Conservation (phyloP, 2,888 invertebrate genomes). For the Drepanosiphum platanoidis region DNA sequence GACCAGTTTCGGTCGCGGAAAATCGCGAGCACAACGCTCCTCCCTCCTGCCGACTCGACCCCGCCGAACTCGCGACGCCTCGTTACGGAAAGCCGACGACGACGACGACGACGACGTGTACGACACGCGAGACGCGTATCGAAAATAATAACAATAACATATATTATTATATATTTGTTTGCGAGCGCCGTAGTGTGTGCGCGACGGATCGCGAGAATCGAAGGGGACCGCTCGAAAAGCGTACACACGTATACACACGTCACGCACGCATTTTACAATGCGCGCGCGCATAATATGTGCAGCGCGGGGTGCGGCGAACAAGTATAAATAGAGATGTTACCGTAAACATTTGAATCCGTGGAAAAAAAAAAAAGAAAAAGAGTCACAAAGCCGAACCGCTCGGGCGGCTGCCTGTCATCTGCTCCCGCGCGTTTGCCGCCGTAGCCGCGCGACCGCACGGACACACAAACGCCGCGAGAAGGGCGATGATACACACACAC, state of each 20-base stretch:
- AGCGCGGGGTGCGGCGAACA: neutral
- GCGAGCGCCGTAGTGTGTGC: neutral
- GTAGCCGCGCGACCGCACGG: neutral
- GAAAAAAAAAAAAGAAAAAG: too few species aligned
- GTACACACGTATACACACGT: neutral
- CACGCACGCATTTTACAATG: too few species aligned
- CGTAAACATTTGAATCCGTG: slow-evolving; percentile 60
- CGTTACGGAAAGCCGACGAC: too few species aligned
- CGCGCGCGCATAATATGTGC: neutral
- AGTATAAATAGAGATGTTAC: slow-evolving; percentile 59
- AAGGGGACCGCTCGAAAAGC: neutral
- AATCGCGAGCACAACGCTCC: too few species aligned
- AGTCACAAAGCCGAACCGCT: slow-evolving; percentile 62
- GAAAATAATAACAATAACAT: neutral
- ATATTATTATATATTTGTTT: neutral
- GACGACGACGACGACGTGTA: neutral
- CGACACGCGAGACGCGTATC: neutral
- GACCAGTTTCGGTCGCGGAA: too few species aligned
- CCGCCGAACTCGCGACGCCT: too few species aligned
- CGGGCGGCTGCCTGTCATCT: slow-evolving; percentile 59
- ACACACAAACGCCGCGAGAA: neutral
- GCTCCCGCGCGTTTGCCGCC: slow-evolving; percentile 16
- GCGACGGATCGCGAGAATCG: neutral
- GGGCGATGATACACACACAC: too few species aligned
- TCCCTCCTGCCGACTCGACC: too few species aligned